Percentiles rank a stretch among this genome's conserved stretches.
phyloP scores from a whole-genome alignment of 2,797 vertebrate genomes.

The Cetoscarus ocellatus region DNA sequence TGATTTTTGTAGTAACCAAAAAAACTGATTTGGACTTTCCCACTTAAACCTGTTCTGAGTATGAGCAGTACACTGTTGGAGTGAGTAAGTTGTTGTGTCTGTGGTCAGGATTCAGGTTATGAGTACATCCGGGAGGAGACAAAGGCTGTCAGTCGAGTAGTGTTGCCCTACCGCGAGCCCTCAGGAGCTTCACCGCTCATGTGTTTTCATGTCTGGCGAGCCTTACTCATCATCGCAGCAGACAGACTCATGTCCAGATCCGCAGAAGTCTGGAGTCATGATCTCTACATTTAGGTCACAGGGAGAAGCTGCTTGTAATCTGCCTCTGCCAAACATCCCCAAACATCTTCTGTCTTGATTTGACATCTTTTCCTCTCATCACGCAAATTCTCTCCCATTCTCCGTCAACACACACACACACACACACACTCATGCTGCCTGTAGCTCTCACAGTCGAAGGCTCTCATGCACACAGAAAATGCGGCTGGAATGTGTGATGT shows the following conservation, averaged over 20 bases:
- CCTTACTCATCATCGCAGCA: slow-evolving; percentile 61
- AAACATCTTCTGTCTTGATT: slow-evolving; percentile 37
- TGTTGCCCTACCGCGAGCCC: slow-evolving; percentile 31
- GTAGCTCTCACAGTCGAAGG: slow-evolving; percentile 28
- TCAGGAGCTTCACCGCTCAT: slow-evolving; percentile 36
- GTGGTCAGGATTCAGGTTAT: slow-evolving; percentile 26
- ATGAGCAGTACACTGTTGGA: not conserved
- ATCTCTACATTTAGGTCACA: slow-evolving; percentile 44
- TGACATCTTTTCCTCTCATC: slow-evolving; percentile 20
- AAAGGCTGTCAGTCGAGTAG: slow-evolving; percentile 22
- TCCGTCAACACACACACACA: not conserved
- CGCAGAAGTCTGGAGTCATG: slow-evolving; percentile 45
- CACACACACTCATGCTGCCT: not conserved
- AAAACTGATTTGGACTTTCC: no score
- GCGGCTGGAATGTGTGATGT: slow-evolving; percentile 75
- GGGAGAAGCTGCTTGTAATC: slow-evolving; percentile 50
- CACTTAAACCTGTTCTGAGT: not conserved
- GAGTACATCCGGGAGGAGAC: slow-evolving; percentile 27
- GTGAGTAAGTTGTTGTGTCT: slow-evolving; percentile 26
- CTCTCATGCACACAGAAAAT: slow-evolving; percentile 58
- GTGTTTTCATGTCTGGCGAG: slow-evolving; percentile 59
- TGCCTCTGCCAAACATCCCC: slow-evolving; percentile 14
- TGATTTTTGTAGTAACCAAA: no score
- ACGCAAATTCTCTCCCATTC: not conserved
- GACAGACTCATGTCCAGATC: slow-evolving; percentile 66